A percentile compares a stretch with the other conserved stretches of the same genome.
These are phyloP conservation scores for Hypanus sabinus DNA, from an alignment of 2,113 vertebrate genomes.

Conservation along the genomic window DNA sequence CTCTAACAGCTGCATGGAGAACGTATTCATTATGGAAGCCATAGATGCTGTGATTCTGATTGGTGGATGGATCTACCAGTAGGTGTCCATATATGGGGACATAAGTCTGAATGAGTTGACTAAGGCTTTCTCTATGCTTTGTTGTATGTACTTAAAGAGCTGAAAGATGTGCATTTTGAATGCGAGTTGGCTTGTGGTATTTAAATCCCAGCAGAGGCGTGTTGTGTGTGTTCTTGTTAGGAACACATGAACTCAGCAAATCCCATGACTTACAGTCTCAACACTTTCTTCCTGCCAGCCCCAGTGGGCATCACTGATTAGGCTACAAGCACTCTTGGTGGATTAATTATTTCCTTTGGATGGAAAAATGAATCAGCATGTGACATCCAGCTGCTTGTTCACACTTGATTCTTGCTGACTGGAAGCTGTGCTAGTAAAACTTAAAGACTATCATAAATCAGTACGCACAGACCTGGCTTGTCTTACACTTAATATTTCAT, in stretches of 20 bases:
- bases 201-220: not conserved
- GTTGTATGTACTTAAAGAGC: not conserved
- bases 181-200: not conserved
- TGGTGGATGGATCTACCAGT: not conserved
- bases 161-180: not conserved
- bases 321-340: not conserved
- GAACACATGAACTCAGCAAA: conserved; percentile 17
- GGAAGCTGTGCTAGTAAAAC: not conserved
- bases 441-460: not conserved
- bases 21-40: not conserved
- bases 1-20: not conserved
- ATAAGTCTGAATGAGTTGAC: not conserved
- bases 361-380: not conserved
- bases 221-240: not conserved
- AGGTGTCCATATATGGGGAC: not conserved
- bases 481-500: not conserved
- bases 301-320: not conserved
- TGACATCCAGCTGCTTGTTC: not conserved
- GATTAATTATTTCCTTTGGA: conserved; percentile 23
- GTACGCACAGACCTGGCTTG: not conserved
- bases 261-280: not conserved
- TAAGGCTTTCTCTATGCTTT: not conserved
- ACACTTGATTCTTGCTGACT: conserved; percentile 10
- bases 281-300: not conserved
- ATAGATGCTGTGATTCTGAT: not conserved